phyloP scores from a whole-genome alignment of 2,113 vertebrate species.

The Lophius piscatorius region DNA sequence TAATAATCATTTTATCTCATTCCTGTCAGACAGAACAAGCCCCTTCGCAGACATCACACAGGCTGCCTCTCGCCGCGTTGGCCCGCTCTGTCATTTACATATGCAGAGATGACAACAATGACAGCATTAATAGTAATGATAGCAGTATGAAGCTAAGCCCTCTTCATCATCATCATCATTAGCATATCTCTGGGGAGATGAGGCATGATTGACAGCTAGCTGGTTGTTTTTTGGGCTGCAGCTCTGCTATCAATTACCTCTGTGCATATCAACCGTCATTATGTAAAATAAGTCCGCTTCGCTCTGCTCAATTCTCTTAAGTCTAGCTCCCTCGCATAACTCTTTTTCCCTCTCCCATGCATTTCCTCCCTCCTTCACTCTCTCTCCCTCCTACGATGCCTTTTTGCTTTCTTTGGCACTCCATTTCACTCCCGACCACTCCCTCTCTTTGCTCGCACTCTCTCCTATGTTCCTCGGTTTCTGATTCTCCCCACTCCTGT shows the following conservation, averaged over 20 bases:
- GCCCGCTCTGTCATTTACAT: slow-evolving; percentile 70
- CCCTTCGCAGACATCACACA: slow-evolving; percentile 45
- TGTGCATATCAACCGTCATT: slow-evolving; percentile 77
- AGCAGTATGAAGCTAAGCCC: slow-evolving; percentile 73
- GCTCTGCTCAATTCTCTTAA: slow-evolving; percentile 73
- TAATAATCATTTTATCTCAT: slow-evolving; percentile 41
- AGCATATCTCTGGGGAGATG: slow-evolving; percentile 76
- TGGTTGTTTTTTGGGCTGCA: slow-evolving; percentile 70
- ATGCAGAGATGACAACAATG: slow-evolving; percentile 77
- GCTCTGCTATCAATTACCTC: slow-evolving; percentile 79
- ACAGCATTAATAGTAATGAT: slow-evolving; percentile 80
- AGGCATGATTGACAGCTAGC: slow-evolving; percentile 75
- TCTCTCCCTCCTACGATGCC: slow-evolving; percentile 17
- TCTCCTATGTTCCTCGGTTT: slow-evolving; percentile 37
- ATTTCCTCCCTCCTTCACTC: slow-evolving; percentile 21
- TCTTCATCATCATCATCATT: slow-evolving; percentile 74
- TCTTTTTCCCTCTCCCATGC: slow-evolving; percentile 48
- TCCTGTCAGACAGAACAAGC: slow-evolving; percentile 25
- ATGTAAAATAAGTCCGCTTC: slow-evolving; percentile 76
- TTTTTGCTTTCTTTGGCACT: slow-evolving; percentile 60
- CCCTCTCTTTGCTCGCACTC: slow-evolving; percentile 21
- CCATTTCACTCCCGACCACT: slow-evolving; percentile 41
- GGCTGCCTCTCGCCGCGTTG: slow-evolving; percentile 44
- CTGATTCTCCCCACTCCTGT: slow-evolving; percentile 30
- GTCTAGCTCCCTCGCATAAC: slow-evolving; percentile 70